Evolutionary conservation across 1,140 invertebrate genomes (phyloP), one percentile per base, ranked within the genome.

Genomic region (Drosophila sucinea): DNA sequence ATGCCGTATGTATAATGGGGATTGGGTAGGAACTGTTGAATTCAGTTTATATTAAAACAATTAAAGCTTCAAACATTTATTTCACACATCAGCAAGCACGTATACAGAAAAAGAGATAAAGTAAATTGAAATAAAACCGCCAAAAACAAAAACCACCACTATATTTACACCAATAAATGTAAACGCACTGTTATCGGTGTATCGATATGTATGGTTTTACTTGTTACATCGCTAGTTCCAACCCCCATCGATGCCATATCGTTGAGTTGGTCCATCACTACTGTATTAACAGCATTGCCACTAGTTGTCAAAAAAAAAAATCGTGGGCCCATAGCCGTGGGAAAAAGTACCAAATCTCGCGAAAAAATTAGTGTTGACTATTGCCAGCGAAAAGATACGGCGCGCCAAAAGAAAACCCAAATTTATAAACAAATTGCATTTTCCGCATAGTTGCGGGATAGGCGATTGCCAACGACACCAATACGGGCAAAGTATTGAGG

Each of bases 331-430:
- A 51, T 51, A 51, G 44, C 44, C 44, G 44, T 51, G 44, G 44
- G 61, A 71, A 60, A 60, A 71, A 71, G 66, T 71, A 71, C 69
- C 69, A 66, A 55, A 71, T 71, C 69, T 71, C 69, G 68, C 70
- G 32, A 73, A 73, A 66, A 73, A 67, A 30, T 56, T 60, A 75
- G 73, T 75, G 73, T 75, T 75, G 73, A 75, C 73, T 75, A 75
- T 75, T 75, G 73, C 75, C 64, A 33, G 56, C 60, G 61, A 76
- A 72, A 75, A 62, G 23, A 23, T 23, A 56, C 41, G 27, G 60
- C 71, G 72, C 73, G 72, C 62, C 56, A 66, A 74, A 75, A 75
- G 57, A 47, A 71, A 41, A 60, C 33, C 57, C 33, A 51, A 51
- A 51, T 51, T 51, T 8, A 51, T 25, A 27, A 51, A 51, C 25